Evolutionary conservation across 1,140 invertebrate species (phyloP), one percentile per base, ranked within the genome.

Genomic region (Monochamus saltuarius): DNA sequence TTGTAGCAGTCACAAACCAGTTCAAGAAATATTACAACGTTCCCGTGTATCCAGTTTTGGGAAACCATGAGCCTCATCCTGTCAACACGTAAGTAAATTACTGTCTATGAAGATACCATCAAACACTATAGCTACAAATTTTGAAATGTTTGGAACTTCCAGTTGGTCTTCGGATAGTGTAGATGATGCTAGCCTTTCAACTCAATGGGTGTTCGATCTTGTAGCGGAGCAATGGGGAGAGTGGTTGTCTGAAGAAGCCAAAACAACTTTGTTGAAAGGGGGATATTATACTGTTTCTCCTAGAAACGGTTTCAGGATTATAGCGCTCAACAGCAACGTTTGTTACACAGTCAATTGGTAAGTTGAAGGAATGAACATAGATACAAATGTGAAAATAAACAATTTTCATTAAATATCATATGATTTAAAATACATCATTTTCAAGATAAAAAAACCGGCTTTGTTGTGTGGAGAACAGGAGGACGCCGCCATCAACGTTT

Each of bases 1-100:
- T 49, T 17, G 11, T 35, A 35, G 8, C 42, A 42, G 16, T 36
- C 14, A 53, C 29, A 14, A 22, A 40, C 50, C 17, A 22, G 29
- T 56, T 61, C n/a, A 10, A 42, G 11, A 14, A 49, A 42, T 51
- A 56, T 10, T 49, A 52, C 39, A 53, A 53, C 19, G 51, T 83
- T 17, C 79, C 82, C 1, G 80, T 96, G 3, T 87, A 85, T 72
- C 85, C 89, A 3, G 81, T 86, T 50, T 75, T 97, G 42, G 94
- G 94, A 42, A 97, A 97, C 73, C 94, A 97, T 68, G 94, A 97
- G 77, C 83, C 90, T 42, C 85, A 91, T 77, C 94, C 94, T 4
- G 79, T 90, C 7, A 94, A 96, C 78, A 83, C 87, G 89, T 92
- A 80, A 84, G 82, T 79, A 51, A 29, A 40, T 9, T 14, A 40